Base-by-base conservation (phyloP, 2,113 vertebrate species). In the Eulemur macaco region DNA sequence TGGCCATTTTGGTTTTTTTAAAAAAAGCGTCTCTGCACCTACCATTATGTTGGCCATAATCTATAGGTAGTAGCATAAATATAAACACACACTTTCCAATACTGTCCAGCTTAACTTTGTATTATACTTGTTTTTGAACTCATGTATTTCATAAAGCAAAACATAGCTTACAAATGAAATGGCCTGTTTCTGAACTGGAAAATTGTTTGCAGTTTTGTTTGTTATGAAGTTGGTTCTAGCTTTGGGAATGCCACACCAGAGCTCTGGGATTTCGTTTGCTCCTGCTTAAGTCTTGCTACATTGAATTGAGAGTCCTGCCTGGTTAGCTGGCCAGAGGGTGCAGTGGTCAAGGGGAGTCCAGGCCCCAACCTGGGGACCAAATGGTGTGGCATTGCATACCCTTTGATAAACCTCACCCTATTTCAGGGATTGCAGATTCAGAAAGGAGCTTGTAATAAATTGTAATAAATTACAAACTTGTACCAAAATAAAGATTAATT, bases 131-230 rank as follows among this genome's bases (percentile, higher is more conserved):
- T 37, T 45, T 90, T 71, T 54, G 39, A 58, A 27, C 42, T 83
- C 31, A 23, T 85, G 2, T 93, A 77, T 85, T 84, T 96, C 93
- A 23, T 45, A 86, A 94, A 95, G 56, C n/a, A 87, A 39, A 47
- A 69, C 14, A 14, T 58, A 76, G 6, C n/a, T 92, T 88, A 42
- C 37, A 77, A 10, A 13, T 80, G 21, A 56, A 34, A 42, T 64
- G 37, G 25, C 10, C 34, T 82, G 0, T 93, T 93, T 93, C 31
- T 39, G 45, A 88, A 64, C 37, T 45, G n/a, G 85, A 13, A 83
- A 96, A 69, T 83, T 71, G 25, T 64, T 93, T 10, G 47, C 42
- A 54, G 45, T 68, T 89, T 71, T 37, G 8, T 85, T 95, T 73
- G 27, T 34, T 52, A 17, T 91, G 77, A 63, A 91, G 45, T 86